Evolutionary conservation across 2,797 vertebrate genomes (phyloP), one percentile per base, ranked within the genome.

Genomic region (Ceryle rudis): DNA sequence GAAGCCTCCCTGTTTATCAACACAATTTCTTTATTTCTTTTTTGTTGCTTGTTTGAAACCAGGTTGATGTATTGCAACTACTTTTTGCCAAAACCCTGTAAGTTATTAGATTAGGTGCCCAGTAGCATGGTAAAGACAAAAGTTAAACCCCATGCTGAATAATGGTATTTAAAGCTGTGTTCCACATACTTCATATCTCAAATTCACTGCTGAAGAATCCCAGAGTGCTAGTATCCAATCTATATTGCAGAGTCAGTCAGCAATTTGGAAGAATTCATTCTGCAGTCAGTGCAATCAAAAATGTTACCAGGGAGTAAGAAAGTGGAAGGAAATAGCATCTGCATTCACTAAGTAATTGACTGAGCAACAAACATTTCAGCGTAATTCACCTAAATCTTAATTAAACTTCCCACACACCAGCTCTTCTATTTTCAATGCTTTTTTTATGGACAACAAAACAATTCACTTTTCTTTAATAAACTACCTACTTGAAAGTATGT

Each of bases 331-430:
- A 98, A 97, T 95, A 95, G 41, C 86, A 92, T 95, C 88, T 92
- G 80, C 89, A 67, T 96, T 79, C 37, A 72, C 80, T 80, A 97
- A 97, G 65, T 81, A 97, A 97, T 93, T 95, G 96, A 95, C 39
- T 85, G 77, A 96, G 85, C 64, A 83, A 88, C 77, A 97, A 95
- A 87, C 20, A 90, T 96, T 97, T 96, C 95, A 97, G 23, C 65
- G 70, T 96, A 96, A 97, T 96, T 82, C 67, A 94, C 39, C 98
- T 96, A 95, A 95, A 92, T 58, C 15, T 49, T 94, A 97, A 97
- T 97, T 96, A 97, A 96, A 95, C 29, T 86, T 96, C 82, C 74
- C 15, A 90, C n/a, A 94, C 39, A 83, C 21, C 26, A 58, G 33
- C n/a, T 33, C 44, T 83, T 89, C 70, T 94, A 61, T 86, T 93